Percentiles rank a stretch among this genome's conserved stretches.
phyloP scores from a whole-genome alignment of 1,140 invertebrate genomes.

The Schlechtendalia chinensis region DNA sequence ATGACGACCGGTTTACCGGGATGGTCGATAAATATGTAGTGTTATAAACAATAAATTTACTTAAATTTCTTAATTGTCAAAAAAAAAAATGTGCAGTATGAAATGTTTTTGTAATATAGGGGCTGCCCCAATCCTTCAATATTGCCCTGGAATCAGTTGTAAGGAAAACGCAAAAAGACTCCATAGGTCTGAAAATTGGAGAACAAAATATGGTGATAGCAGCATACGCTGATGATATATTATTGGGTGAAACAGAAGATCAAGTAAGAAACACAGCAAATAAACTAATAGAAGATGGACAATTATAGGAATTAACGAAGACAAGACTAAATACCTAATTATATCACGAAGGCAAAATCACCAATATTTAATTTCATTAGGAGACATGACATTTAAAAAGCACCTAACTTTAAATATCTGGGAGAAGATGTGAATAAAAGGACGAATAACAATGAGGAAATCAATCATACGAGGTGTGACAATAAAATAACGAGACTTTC shows the following conservation, averaged over 20 bases:
- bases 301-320: constrained; percentile 1
- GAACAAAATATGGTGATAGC: constrained; percentile 16
- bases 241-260: constrained; percentile 9
- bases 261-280: not conserved
- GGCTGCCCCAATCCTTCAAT: too few relatives aligned
- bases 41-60: too few relatives aligned
- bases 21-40: too few relatives aligned
- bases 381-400: constrained; percentile 14
- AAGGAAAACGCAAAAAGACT: constrained; percentile 20
- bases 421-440: not conserved
- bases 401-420: constrained; percentile 23
- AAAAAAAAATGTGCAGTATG: too few relatives aligned
- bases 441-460: constrained; percentile 1
- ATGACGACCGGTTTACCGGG: too few relatives aligned
- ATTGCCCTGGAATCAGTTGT: not conserved
- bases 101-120: too few relatives aligned
- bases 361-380: not conserved
- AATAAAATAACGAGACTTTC: too few relatives aligned
- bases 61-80: too few relatives aligned
- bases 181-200: constrained; percentile 2
- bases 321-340: constrained; percentile 16
- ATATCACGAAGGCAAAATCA: constrained; percentile 14
- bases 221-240: too few relatives aligned
- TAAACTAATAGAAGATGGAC: constrained; percentile 6
- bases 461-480: too few relatives aligned